phyloP scores from a whole-genome alignment of 2,888 invertebrate species.

The Tiphia femorata region DNA sequence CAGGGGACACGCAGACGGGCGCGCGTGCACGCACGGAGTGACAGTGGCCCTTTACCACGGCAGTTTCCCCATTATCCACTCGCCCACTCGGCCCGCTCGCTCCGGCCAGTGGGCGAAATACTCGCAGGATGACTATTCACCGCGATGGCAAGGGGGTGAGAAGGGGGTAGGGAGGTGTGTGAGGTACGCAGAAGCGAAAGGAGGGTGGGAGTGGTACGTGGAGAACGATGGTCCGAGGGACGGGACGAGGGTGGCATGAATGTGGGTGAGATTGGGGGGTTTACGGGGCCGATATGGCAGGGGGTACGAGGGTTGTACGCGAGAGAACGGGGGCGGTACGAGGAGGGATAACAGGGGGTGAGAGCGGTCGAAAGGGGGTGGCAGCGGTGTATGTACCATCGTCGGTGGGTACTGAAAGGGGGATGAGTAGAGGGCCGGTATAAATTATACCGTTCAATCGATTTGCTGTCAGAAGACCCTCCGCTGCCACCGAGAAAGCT shows the following conservation, averaged over 20 bases:
- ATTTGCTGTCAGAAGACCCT: constrained; percentile 69
- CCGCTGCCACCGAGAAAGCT: constrained; percentile 53
- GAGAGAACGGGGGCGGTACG: constrained; percentile 31
- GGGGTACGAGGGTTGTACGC: too few relatives aligned
- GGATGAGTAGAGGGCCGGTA: constrained; percentile 64
- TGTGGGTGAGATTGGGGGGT: background rate
- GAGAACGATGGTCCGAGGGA: too few relatives aligned
- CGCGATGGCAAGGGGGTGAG: background rate
- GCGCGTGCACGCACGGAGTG: constrained; percentile 33
- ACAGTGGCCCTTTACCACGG: constrained; percentile 32
- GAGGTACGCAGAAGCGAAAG: too few relatives aligned
- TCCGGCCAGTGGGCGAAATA: constrained; percentile 44
- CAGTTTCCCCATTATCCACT: constrained; percentile 60
- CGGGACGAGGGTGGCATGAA: too few relatives aligned
- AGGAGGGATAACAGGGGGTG: constrained; percentile 26
- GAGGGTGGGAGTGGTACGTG: too few relatives aligned
- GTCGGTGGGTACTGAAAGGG: constrained; percentile 46
- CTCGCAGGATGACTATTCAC: constrained; percentile 55
- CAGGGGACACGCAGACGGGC: constrained; percentile 13
- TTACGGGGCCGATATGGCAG: too few relatives aligned
- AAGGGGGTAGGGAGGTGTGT: constrained; percentile 31
- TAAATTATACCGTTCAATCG: constrained; percentile 70
- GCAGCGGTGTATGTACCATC: constrained; percentile 46
- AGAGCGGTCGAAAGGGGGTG: constrained; percentile 10
- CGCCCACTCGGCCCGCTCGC: constrained; percentile 44